Conservation (phyloP, 2,888 invertebrate species). For the Priocnemis perturbator region DNA sequence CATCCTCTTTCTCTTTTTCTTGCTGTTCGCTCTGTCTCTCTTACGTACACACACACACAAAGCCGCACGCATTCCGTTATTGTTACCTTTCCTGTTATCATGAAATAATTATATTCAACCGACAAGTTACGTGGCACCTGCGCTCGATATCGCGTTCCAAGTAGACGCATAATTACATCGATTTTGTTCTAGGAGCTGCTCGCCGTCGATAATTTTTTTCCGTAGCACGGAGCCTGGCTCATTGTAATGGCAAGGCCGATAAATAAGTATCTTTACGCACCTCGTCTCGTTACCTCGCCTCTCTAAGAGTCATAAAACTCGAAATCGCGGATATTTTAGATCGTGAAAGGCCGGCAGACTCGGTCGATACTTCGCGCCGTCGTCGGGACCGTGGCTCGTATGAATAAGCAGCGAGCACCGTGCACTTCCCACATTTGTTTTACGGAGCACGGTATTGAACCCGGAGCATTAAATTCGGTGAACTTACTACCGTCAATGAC, state of each 20-base stretch:
- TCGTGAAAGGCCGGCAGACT: not conserved
- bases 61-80: slow-evolving; percentile 28
- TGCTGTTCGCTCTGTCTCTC: not conserved
- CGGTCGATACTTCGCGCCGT: not conserved
- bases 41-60: not conserved
- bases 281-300: slow-evolving; percentile 8
- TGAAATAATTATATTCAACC: no score
- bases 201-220: not conserved
- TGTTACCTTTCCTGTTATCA: no score
- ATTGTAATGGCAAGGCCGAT: not conserved
- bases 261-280: not conserved
- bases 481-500: slow-evolving; percentile 46
- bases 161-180: not conserved
- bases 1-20: not conserved
- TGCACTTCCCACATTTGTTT: slow-evolving; percentile 32
- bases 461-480: slow-evolving; percentile 47
- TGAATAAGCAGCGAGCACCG: not conserved
- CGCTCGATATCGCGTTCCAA: not conserved
- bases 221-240: not conserved
- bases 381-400: not conserved
- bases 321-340: slow-evolving; percentile 6
- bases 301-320: slow-evolving; percentile 5
- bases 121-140: no score
- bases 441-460: slow-evolving; percentile 27
- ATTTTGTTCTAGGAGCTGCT: no score